Percentiles rank a stretch among this genome's conserved stretches.
phyloP scores from a whole-genome alignment of 2,113 vertebrate species.

The Paradisaea rubra region DNA sequence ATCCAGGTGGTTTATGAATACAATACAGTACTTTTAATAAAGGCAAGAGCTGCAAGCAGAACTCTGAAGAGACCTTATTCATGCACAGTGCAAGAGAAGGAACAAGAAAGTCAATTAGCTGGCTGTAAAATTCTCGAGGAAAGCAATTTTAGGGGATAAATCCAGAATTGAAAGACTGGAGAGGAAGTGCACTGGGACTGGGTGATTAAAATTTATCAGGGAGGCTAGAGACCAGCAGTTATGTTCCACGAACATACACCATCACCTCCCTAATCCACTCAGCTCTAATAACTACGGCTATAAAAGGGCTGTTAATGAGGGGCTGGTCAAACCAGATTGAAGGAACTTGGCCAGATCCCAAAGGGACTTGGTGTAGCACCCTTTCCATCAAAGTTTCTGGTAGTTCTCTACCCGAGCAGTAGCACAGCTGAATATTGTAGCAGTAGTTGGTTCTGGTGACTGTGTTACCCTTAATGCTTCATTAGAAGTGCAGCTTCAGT shows the following conservation, averaged over 20 bases:
- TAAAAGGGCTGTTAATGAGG: neutral
- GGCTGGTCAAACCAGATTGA: neutral
- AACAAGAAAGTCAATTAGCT: slow-evolving; percentile 12
- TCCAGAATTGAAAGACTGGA: neutral
- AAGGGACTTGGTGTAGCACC: neutral
- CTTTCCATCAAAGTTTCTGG: neutral
- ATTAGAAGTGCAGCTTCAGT: neutral
- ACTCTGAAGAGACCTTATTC: neutral
- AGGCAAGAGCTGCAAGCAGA: neutral
- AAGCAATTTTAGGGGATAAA: slow-evolving; percentile 5
- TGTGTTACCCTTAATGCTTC: neutral
- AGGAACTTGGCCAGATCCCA: neutral
- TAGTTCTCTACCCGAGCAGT: neutral
- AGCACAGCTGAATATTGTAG: neutral
- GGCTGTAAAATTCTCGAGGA: neutral
- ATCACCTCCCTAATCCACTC: neutral
- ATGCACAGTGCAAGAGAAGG: neutral
- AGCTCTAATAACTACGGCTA: neutral
- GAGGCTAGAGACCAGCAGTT: neutral
- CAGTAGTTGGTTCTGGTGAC: neutral
- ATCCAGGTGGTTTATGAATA: neutral
- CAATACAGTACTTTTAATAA: neutral
- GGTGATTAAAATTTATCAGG: neutral
- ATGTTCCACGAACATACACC: neutral
- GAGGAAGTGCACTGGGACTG: neutral